Percentiles rank a stretch among this genome's conserved stretches.
Conservation (phyloP, 2,797 vertebrate species). For the Otus scops region DNA sequence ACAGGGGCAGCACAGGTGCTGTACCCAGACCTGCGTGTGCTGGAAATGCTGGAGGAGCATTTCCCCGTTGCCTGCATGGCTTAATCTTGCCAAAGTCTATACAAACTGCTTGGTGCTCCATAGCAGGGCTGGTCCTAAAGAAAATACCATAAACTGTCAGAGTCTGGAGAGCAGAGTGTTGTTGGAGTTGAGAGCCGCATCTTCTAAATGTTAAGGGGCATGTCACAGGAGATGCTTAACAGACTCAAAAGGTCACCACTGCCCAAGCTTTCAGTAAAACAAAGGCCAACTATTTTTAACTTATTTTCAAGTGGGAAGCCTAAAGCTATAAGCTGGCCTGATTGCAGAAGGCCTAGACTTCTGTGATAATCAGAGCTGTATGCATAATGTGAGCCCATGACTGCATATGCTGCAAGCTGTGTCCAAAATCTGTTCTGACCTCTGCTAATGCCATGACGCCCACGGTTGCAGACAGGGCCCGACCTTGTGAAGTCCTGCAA, state of each 20-base stretch:
- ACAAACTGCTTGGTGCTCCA: background rate
- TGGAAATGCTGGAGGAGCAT: background rate
- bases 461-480: fast-evolving
- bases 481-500: background rate
- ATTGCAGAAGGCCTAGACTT: background rate
- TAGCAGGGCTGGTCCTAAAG: background rate
- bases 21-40: fast-evolving
- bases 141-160: fast-evolving
- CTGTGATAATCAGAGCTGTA: background rate
- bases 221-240: background rate
- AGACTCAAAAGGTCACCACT: constrained; percentile 27
- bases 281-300: constrained; percentile 67
- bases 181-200: fast-evolving
- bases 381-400: background rate
- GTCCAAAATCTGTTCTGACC: background rate
- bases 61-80: fast-evolving
- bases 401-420: fast-evolving
- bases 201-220: constrained; percentile 3
- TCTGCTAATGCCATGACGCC: background rate
- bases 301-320: constrained; percentile 26
- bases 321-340: constrained; percentile 53
- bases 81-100: background rate
- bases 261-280: background rate
- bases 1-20: fast-evolving
- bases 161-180: background rate